phyloP scores from a whole-genome alignment of 2,113 vertebrate genomes.

The Podarcis cretensis region DNA sequence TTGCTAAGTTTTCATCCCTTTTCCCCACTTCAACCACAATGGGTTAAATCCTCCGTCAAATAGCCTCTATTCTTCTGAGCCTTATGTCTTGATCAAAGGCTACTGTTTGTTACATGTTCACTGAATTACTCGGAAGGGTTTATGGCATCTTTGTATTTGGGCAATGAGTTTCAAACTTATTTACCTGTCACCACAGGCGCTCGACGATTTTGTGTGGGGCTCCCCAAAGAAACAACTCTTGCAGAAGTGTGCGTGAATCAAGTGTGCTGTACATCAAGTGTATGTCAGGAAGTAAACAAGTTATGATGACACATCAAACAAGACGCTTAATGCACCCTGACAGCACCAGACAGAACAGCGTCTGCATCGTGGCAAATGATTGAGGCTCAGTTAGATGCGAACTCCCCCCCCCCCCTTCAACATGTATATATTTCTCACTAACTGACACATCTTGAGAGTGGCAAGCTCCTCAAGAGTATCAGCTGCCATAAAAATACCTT shows the following conservation, averaged over 20 bases:
- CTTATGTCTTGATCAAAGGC: neutral
- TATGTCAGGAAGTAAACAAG: neutral
- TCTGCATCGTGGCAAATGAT: neutral
- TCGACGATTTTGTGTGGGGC: neutral
- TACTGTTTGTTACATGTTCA: neutral
- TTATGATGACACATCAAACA: neutral
- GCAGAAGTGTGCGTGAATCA: neutral
- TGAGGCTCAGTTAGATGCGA: neutral
- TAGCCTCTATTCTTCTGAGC: neutral
- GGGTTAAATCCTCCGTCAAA: neutral
- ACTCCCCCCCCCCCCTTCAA: neutral
- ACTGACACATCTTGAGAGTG: neutral
- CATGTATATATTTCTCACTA: neutral
- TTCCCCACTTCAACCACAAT: neutral
- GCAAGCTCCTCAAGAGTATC: neutral
- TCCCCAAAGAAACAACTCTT: neutral
- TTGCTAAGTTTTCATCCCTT: neutral
- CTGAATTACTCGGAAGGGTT: neutral
- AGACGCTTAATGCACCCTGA: accelerated
- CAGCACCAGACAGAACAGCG: neutral
- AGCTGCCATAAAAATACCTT: neutral
- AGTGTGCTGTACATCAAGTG: neutral
- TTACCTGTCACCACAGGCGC: neutral
- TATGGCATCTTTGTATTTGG: neutral
- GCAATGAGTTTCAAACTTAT: neutral